phyloP scores from a whole-genome alignment of 2,888 invertebrate species.

The Pollenia angustigena region DNA sequence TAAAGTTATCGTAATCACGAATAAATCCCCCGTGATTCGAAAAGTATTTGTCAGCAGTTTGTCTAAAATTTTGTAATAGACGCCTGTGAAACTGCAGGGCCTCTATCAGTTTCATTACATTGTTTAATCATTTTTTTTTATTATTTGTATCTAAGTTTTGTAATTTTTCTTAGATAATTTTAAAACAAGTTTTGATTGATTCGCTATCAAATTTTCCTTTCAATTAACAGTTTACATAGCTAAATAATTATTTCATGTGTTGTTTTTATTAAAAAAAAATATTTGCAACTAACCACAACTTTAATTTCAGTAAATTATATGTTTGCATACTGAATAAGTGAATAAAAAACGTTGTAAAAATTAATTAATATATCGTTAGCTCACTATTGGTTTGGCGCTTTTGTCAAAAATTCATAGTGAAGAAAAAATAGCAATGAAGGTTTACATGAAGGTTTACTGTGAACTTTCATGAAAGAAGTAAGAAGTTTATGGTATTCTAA shows the following conservation, averaged over 20 bases:
- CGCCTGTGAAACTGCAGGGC: not conserved
- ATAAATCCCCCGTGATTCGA: too few relatives aligned
- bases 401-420: too few relatives aligned
- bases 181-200: constrained; percentile 43
- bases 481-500: too few relatives aligned
- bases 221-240: not conserved
- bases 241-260: not conserved
- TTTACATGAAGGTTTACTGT: too few relatives aligned
- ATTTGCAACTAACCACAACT: constrained; percentile 19
- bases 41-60: too few relatives aligned
- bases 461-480: too few relatives aligned
- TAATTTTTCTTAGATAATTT: not conserved
- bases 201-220: constrained; percentile 15
- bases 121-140: not conserved
- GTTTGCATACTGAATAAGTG: not conserved
- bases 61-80: not conserved
- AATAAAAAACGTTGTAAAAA: not conserved
- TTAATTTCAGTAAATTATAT: not conserved
- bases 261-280: not conserved
- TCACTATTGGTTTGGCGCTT: too few relatives aligned
- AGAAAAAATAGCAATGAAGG: too few relatives aligned
- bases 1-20: too few relatives aligned
- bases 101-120: not conserved
- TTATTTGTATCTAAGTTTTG: not conserved
- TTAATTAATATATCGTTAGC: too few relatives aligned